Evolutionary conservation across 2,113 vertebrate species (phyloP).

Genomic region (Crocuta crocuta): DNA sequence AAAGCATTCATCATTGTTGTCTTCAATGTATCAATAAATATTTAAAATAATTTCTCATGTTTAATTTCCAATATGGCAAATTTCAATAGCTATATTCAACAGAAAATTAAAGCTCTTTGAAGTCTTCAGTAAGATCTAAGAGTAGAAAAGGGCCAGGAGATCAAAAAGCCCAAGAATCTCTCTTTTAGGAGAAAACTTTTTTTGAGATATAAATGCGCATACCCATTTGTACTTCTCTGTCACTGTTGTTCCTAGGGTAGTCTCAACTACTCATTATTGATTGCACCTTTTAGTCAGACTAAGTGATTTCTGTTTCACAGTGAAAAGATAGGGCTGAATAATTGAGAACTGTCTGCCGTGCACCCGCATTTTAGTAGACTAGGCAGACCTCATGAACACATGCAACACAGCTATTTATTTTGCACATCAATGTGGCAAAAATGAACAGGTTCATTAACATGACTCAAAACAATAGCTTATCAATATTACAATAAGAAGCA

Average conservation of each 20-base stretch:
- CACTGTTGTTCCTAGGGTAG: neutral
- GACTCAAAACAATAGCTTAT: neutral
- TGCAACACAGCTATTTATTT: neutral
- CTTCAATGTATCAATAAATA: too few relatives aligned
- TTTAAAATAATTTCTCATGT: too few relatives aligned
- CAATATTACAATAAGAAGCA: slow-evolving; percentile 7
- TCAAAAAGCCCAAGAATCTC: neutral
- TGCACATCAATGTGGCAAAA: slow-evolving; percentile 11
- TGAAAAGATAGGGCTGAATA: neutral
- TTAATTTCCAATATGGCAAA: too few relatives aligned
- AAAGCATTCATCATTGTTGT: too few relatives aligned
- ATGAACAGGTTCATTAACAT: neutral
- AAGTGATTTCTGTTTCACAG: neutral
- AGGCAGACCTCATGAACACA: neutral
- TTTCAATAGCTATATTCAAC: too few relatives aligned
- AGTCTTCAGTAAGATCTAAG: neutral
- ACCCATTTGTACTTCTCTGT: neutral
- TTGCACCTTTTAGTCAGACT: slow-evolving; percentile 15
- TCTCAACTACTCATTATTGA: neutral
- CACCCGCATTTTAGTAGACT: neutral
- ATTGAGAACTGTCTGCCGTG: neutral
- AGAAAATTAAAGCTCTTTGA: neutral
- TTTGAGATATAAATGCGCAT: neutral
- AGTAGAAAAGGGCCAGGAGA: neutral
- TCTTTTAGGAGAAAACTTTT: neutral